These are phyloP conservation scores for Sinocyclocheilus maitianheensis DNA, from an alignment of 2,113 vertebrate species.

Conservation along the genomic window DNA sequence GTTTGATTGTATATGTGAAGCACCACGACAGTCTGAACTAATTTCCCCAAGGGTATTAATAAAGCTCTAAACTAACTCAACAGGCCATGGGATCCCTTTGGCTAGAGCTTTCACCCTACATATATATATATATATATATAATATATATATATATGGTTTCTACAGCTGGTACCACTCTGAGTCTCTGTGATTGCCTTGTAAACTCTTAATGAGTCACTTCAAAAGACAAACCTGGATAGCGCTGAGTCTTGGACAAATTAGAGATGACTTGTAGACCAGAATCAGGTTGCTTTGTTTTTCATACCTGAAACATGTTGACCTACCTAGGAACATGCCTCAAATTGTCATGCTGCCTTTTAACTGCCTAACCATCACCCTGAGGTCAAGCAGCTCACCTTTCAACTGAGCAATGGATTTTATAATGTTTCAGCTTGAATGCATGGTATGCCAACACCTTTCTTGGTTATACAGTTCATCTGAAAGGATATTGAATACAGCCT, in stretches of 20 bases:
- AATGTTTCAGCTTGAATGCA: conserved; percentile 1
- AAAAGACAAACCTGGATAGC: conserved; percentile 38
- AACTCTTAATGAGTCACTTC: conserved; percentile 48
- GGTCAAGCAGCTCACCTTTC: conserved; percentile 6
- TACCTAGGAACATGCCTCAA: not conserved
- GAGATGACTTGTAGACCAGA: conserved; percentile 25
- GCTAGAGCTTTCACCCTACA: not conserved
- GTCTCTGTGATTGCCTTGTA: conserved; percentile 35
- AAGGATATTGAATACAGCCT: not conserved
- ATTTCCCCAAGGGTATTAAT: too few relatives aligned
- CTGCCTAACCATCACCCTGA: not conserved
- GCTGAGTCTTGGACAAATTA: conserved; percentile 33
- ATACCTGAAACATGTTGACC: conserved; percentile 36
- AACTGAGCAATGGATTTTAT: not conserved
- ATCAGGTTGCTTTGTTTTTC: conserved; percentile 20
- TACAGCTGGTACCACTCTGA: conserved; percentile 33
- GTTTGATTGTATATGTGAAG: too few relatives aligned
- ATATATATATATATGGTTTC: not conserved
- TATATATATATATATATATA: not conserved
- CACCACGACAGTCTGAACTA: too few relatives aligned
- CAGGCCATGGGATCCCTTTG: not conserved
- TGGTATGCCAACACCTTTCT: not conserved
- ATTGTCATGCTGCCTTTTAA: conserved; percentile 12
- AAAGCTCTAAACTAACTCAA: not conserved
- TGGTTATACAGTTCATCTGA: not conserved